Evolutionary conservation across 2,797 vertebrate genomes (phyloP), one percentile per base, ranked within the genome.

Genomic region (Benthosema pterotum): DNA sequence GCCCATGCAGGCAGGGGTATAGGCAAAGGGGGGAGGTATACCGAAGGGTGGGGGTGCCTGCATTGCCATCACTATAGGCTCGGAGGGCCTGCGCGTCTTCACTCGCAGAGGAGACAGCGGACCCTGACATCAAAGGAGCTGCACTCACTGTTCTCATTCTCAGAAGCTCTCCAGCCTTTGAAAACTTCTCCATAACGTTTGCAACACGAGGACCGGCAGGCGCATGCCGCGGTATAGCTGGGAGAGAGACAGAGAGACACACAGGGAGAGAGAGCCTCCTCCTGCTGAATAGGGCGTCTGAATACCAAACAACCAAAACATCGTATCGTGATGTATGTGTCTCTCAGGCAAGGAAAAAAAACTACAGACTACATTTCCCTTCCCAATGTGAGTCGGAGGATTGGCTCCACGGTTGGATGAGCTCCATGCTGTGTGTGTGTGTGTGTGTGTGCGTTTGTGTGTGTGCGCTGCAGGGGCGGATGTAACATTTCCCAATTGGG

Each of bases 61-160:
- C 17, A 65, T 74, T 80, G 83, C 77, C 64, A 82, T 61, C 57
- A 72, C 60, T 82, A n/a, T n/a, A 74, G 70, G 62, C 68, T 49
- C n/a, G 22, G 11, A 11, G 73, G n/a, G 78, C 67, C 80, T 84
- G 78, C 75, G 82, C 78, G 76, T 86, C 83, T 88, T 83, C 65
- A 67, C 61, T 38, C 81, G 60, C 77, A 82, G 79, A n/a, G n/a
- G n/a, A n/a, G n/a, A 88, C 86, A 82, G 77, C 77, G 72, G 72
- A n/a, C n/a, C n/a, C 72, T 49, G 62, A 78, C 83, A 90, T 91
- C 86, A 91, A 90, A 91, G 76, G n/a, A n/a, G 62, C 76, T 69
- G 67, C 72, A 81, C n/a, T n/a, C n/a, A n/a, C 87, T 90, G 79
- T 91, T 85, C 84, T 52, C 68, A 68, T 69, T 77, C 74, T 82